These are phyloP conservation scores for Epinotia brunnichana DNA, from an alignment of 2,888 invertebrate species.

Conservation along the genomic window DNA sequence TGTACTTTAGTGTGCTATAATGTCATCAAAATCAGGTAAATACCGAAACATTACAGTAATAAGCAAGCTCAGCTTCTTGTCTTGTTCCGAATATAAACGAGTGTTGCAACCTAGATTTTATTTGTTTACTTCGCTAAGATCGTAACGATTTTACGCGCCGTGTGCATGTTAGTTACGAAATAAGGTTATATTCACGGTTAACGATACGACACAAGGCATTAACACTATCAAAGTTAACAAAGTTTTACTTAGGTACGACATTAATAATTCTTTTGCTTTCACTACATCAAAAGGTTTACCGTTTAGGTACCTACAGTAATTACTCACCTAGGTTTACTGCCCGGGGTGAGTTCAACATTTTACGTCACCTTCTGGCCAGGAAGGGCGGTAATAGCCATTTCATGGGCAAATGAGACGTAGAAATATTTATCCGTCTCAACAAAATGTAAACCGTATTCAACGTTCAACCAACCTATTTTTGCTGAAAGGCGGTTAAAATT, in stretches of 20 bases:
- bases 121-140: slow-evolving; percentile 31
- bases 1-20: too few species aligned
- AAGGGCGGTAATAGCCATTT: too few species aligned
- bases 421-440: too few species aligned
- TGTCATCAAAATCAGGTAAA: neutral
- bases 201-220: slow-evolving; percentile 14
- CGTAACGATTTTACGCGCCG: slow-evolving; percentile 17
- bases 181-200: slow-evolving; percentile 6
- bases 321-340: too few species aligned
- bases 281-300: neutral
- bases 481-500: too few species aligned
- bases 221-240: slow-evolving; percentile 20
- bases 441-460: too few species aligned
- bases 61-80: slow-evolving; percentile 9
- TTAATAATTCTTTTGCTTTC: neutral
- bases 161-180: slow-evolving; percentile 25
- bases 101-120: slow-evolving; percentile 28
- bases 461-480: too few species aligned
- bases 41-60: neutral
- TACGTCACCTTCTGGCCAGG: too few species aligned
- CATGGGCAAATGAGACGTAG: too few species aligned
- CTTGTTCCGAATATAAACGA: neutral
- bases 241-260: slow-evolving; percentile 5
- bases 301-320: neutral
- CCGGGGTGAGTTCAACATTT: too few species aligned